Base-by-base conservation (phyloP, 2,113 vertebrate species). In the Cephalopterus ornatus region DNA sequence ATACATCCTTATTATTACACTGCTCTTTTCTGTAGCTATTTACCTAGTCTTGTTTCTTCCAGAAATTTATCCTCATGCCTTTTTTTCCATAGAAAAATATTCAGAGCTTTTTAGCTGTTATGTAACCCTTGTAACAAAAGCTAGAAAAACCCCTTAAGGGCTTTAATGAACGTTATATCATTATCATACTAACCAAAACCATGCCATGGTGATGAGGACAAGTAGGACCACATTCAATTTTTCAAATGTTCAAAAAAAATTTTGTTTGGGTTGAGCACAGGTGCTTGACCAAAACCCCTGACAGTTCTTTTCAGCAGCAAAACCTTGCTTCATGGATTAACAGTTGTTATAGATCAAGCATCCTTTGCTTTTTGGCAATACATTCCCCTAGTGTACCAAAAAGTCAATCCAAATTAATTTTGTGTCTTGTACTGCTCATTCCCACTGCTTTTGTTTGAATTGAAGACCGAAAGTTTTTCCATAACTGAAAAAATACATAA, bases 361-460 rank as follows among this genome's bases (percentile, higher is more conserved):
- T 44, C 15, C 12, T 79, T 86, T 93, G 76, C 7, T 27, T 91
- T 90, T 94, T 85, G 70, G n/a, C 73, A 83, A 55, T 53, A 42
- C 17, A 14, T 67, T 83, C 52, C n/a, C 47, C 16, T 44, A 66
- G 9, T 0, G 2, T 49, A 80, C 30, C 12, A 83, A 68, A 66
- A 92, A 92, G 26, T 81, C 83, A 92, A 84, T 77, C 39, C 74
- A 89, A 93, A 91, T 90, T 80, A 86, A 88, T 95, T 94, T 82
- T 68, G 27, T 59, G 42, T 71, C 47, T 33, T 19, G 62, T 74
- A 50, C 50, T 80, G 16, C 62, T 95, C 75, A 91, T 95, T 87
- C 77, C 12, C 63, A 94, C 81, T 2, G 28, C 50, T 95, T 85
- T 62, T 35, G 44, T 79, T 95, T 91, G 85, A 90, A 95, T 23